These are phyloP conservation scores for Antennarius maculatus DNA, from an alignment of 2,797 vertebrate genomes.

Conservation along the genomic window DNA sequence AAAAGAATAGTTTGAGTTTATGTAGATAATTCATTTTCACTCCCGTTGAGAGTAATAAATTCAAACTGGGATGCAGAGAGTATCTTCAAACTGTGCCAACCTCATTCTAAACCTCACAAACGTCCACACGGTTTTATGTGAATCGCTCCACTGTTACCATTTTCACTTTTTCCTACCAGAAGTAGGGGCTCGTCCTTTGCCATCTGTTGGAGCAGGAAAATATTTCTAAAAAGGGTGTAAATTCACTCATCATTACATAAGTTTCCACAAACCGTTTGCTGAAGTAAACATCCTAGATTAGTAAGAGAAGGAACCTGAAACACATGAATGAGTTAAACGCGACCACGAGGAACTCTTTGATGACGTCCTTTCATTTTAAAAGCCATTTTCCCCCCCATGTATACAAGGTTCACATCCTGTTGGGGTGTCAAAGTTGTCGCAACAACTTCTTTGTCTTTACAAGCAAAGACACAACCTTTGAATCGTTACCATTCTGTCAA, in stretches of 20 bases:
- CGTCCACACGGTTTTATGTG: constrained; percentile 54
- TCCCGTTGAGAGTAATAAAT: constrained; percentile 19
- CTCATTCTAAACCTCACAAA: constrained; percentile 44
- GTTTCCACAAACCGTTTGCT: constrained; percentile 45
- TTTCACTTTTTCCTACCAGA: constrained; percentile 39
- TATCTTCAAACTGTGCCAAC: constrained; percentile 22
- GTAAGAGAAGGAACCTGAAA: not conserved
- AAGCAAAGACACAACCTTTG: not conserved
- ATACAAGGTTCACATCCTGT: constrained; percentile 20
- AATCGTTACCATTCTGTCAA: not conserved
- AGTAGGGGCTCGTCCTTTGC: constrained; percentile 32
- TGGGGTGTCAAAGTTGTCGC: constrained; percentile 22
- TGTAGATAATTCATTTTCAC: constrained; percentile 24
- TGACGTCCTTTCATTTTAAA: constrained; percentile 1
- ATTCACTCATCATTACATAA: constrained; percentile 36
- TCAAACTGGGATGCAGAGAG: constrained; percentile 46
- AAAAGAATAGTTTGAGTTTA: constrained; percentile 16
- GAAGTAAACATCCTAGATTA: constrained; percentile 19
- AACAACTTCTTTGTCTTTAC: not conserved
- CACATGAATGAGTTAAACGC: not conserved
- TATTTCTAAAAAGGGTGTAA: constrained; percentile 39
- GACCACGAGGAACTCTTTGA: constrained; percentile 2
- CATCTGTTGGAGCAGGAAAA: constrained; percentile 38
- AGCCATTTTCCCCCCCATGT: not conserved
- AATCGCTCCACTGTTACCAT: constrained; percentile 56